Conservation (phyloP, 2,888 invertebrate genomes). For the Drosophila dives region DNA sequence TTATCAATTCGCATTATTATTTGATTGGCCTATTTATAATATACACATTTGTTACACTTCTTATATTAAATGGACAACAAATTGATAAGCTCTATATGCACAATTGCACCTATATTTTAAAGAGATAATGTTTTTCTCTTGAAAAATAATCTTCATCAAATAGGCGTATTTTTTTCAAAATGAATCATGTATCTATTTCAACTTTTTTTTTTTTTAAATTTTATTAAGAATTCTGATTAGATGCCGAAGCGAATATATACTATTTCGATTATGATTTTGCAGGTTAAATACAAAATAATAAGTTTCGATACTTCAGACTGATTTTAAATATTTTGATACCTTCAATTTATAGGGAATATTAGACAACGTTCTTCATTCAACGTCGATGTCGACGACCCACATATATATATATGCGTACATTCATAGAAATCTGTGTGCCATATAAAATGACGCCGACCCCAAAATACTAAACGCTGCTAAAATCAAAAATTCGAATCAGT, state of each 20-base stretch:
- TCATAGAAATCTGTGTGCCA: slow-evolving; percentile 7
- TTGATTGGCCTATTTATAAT: slow-evolving; percentile 20
- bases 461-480: slow-evolving; percentile 9
- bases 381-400: slow-evolving; percentile 68
- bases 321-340: background rate
- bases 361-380: background rate
- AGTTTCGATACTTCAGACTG: background rate
- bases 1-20: slow-evolving; percentile 43
- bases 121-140: slow-evolving; percentile 5
- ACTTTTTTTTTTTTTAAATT: no score
- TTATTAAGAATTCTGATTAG: background rate
- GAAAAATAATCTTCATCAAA: background rate
- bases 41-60: slow-evolving; percentile 34
- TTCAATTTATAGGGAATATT: slow-evolving; percentile 21
- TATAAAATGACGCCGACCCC: slow-evolving; percentile 31
- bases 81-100: slow-evolving; percentile 43
- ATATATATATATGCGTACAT: slow-evolving; percentile 21
- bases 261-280: background rate
- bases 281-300: background rate
- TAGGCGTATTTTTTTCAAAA: background rate
- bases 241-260: background rate
- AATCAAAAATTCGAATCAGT: slow-evolving; percentile 49
- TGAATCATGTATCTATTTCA: background rate
- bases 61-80: slow-evolving; percentile 1
- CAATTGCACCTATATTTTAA: slow-evolving; percentile 4